Percentiles rank a stretch among this genome's conserved stretches.
These are phyloP conservation scores for Ochotona curzoniae DNA, from an alignment of 2,113 vertebrate genomes.

Conservation along the genomic window DNA sequence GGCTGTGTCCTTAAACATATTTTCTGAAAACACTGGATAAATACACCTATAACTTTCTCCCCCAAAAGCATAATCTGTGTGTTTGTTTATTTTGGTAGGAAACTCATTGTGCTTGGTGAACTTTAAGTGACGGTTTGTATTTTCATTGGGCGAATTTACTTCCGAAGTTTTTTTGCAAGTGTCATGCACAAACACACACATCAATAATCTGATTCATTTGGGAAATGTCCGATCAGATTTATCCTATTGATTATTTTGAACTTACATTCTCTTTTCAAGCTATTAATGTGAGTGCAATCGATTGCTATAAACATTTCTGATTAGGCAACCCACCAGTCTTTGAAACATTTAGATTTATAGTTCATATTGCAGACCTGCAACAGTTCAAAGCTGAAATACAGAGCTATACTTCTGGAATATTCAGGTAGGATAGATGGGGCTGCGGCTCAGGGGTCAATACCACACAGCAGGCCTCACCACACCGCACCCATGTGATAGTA, in stretches of 20 bases:
- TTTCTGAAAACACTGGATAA: not conserved
- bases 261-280: not conserved
- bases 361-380: not conserved
- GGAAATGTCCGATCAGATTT: not conserved
- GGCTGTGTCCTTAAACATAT: not conserved
- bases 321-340: not conserved
- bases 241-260: not conserved
- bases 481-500: not conserved
- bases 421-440: not conserved
- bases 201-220: not conserved
- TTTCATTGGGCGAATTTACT: constrained; percentile 23
- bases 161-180: constrained; percentile 6
- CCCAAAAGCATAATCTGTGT: not conserved
- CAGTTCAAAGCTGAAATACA: not conserved
- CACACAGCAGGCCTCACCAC: not conserved
- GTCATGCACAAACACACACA: not conserved
- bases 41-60: not conserved
- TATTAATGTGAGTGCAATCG: not conserved
- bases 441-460: constrained; percentile 26
- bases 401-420: not conserved
- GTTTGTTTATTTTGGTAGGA: not conserved
- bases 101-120: not conserved
- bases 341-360: constrained; percentile 2
- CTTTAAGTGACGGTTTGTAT: not conserved
- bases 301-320: not conserved